Percentiles rank a stretch among this genome's conserved stretches.
Evolutionary conservation across 2,797 vertebrate genomes (phyloP).

Genomic region (Sebastes baramenuke): DNA sequence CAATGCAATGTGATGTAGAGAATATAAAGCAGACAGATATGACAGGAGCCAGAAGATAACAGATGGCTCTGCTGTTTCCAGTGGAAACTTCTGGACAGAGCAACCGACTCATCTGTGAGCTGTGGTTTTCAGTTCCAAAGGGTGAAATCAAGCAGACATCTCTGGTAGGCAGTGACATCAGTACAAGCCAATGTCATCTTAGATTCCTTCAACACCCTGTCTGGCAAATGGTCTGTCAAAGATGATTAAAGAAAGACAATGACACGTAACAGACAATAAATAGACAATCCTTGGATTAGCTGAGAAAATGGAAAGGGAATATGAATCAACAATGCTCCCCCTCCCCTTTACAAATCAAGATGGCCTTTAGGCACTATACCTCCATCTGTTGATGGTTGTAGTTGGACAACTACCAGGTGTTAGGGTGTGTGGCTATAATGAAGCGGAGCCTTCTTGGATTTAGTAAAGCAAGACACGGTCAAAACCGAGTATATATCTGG

Average conservation of each 20-base stretch:
- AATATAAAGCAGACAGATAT: conserved; percentile 33
- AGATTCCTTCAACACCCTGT: conserved; percentile 51
- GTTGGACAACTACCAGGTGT: conserved; percentile 13
- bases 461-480: too few species aligned
- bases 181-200: conserved; percentile 58
- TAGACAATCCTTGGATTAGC: not conserved
- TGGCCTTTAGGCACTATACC: not conserved
- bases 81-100: conserved; percentile 55
- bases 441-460: not conserved
- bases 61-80: conserved; percentile 55
- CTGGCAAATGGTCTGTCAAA: conserved; percentile 25
- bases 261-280: conserved; percentile 25
- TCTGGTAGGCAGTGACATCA: conserved; percentile 55
- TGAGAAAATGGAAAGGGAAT: not conserved
- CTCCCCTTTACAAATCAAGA: not conserved
- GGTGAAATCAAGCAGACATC: conserved; percentile 63
- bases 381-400: not conserved
- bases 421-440: not conserved
- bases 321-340: not conserved
- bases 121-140: conserved; percentile 49
- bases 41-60: conserved; percentile 39
- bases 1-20: conserved; percentile 20
- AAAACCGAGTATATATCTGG: too few species aligned
- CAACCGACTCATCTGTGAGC: conserved; percentile 56
- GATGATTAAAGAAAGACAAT: conserved; percentile 3